phyloP scores from a whole-genome alignment of 2,113 vertebrate species.

The Helogale parvula region DNA sequence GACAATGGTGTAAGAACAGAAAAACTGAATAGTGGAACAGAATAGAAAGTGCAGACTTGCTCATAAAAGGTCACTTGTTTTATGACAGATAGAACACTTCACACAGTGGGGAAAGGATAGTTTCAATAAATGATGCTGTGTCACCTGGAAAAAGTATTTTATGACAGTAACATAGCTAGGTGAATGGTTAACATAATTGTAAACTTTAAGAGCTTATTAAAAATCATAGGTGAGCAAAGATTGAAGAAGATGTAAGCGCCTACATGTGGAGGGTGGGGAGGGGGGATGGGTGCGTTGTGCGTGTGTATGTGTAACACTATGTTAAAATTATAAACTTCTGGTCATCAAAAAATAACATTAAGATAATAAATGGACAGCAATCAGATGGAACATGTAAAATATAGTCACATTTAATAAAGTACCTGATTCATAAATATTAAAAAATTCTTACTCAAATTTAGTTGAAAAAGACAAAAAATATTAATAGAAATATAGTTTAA shows the following conservation, averaged over 20 bases:
- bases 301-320: not conserved
- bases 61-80: not conserved
- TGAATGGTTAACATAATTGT: not conserved
- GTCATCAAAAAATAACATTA: not conserved
- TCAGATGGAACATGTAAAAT: not conserved
- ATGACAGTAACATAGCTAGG: not conserved
- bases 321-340: not conserved
- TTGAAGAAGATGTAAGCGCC: not conserved
- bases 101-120: not conserved
- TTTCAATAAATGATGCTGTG: not conserved
- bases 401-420: not conserved
- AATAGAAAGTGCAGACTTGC: not conserved
- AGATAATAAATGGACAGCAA: not conserved
- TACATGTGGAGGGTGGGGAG: fast-evolving
- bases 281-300: not conserved
- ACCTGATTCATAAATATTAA: not conserved
- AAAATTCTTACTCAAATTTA: not conserved
- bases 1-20: not conserved
- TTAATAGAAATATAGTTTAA: not conserved
- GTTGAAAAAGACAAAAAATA: not conserved
- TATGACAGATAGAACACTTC: not conserved
- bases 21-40: not conserved
- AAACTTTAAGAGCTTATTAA: not conserved
- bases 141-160: not conserved
- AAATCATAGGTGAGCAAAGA: not conserved